Base-by-base conservation (phyloP, 1,140 invertebrate genomes). In the Dolichoris vasculosae region DNA sequence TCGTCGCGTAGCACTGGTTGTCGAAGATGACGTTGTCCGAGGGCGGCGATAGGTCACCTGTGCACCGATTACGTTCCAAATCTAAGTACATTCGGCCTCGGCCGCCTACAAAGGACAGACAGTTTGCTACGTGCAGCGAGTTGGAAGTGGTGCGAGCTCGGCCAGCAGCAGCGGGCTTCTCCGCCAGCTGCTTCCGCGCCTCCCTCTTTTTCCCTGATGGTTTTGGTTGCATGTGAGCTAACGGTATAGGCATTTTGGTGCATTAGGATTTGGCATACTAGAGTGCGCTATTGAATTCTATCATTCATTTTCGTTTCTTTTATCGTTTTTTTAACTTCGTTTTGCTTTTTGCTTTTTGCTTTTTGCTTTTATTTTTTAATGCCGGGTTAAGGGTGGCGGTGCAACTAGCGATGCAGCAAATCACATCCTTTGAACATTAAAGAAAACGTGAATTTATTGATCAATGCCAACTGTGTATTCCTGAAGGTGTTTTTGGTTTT, bases 21-120 rank as follows among this genome's bases (percentile, higher is more conserved):
- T 98, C 97, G 92, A 98, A 98, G 92, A 98, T 96, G 43, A 97
- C 97, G 92, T 98, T 97, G 92, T 98, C 97, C 75, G 97, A 98
- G 4, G 97, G 97, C 83, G 97, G 97, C 13, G 97, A 98, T 86
- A 96, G 94, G 90, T 97, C 97, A 91, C 95, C 95, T 67, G 95
- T 95, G 91, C 94, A 94, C 83, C 94, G 94, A 93, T 95, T 95
- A 80, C 96, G 94, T 92, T 97, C 96, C 92, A 97, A 95, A 94
- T 98, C 97, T 92, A 98, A 95, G 92, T 97, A 98, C 85, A 97
- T 94, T 86, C 96, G 92, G 87, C 91, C 92, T 88, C 94, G 93
- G 88, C 94, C 93, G 91, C 89, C 93, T 93, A 81, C 78, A 82
- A 82, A 86, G 55, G 78, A 86, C 79, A 86, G 81, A 83, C 80